A percentile compares a stretch with the other conserved stretches of the same genome.
Conservation (phyloP, 2,797 vertebrate genomes). For the Gymnothorax reevesii region DNA sequence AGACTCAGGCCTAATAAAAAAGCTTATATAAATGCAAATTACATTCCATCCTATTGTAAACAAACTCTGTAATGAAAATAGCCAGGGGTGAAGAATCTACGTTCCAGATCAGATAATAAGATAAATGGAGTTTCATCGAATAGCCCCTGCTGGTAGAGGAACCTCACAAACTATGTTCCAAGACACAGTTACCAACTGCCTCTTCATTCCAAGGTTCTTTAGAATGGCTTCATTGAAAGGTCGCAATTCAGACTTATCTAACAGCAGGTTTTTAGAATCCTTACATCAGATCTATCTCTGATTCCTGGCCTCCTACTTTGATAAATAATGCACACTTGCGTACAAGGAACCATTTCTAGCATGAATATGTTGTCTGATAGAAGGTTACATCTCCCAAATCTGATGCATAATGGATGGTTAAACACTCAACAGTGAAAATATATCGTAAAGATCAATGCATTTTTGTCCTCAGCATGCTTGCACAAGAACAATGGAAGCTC, state of each 20-base stretch:
- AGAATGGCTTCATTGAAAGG: background rate
- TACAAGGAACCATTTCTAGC: background rate
- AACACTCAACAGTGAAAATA: background rate
- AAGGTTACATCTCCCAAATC: background rate
- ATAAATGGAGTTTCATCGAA: constrained; percentile 63
- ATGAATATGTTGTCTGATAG: background rate
- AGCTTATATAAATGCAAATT: constrained; percentile 85
- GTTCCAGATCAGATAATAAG: constrained; percentile 69
- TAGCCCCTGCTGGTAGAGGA: constrained; percentile 40
- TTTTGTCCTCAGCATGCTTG: background rate
- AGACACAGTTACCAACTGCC: background rate
- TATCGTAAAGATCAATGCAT: background rate
- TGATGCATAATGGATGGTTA: background rate
- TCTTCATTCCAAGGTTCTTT: constrained; percentile 26
- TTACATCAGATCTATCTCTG: background rate
- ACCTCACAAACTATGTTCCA: background rate
- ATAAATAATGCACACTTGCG: background rate
- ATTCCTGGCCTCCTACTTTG: background rate
- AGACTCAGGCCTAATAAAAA: constrained; percentile 75
- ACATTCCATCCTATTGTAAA: constrained; percentile 75
- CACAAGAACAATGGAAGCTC: background rate
- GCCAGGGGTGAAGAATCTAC: constrained; percentile 56
- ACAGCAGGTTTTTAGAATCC: background rate
- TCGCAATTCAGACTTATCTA: background rate
- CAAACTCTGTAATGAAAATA: constrained; percentile 70